phyloP scores from a whole-genome alignment of 2,797 vertebrate species.

The Myioborus miniatus region DNA sequence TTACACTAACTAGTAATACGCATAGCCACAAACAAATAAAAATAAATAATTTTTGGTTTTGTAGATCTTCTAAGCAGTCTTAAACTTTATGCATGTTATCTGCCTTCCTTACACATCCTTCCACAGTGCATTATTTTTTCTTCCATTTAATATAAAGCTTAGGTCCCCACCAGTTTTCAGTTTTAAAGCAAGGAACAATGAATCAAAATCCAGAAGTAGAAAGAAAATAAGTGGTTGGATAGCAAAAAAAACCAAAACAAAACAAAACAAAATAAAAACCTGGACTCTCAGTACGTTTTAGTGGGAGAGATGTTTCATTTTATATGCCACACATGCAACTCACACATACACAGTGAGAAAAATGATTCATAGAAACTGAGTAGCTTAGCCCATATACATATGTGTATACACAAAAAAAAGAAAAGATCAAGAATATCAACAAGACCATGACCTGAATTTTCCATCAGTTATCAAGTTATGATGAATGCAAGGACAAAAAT shows the following conservation, averaged over 20 bases:
- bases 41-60: not conserved
- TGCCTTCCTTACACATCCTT: not conserved
- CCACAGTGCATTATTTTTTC: not conserved
- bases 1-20: accelerated
- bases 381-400: not conserved
- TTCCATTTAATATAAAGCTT: not conserved
- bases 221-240: not conserved
- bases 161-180: not conserved
- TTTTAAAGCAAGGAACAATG: not conserved
- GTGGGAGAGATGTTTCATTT: not conserved
- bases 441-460: not conserved
- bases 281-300: not conserved
- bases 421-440: not conserved
- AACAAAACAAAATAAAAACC: not conserved
- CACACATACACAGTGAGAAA: not conserved
- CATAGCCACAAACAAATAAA: not conserved
- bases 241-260: not conserved
- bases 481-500: not conserved
- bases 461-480: not conserved
- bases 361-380: not conserved
- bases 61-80: not conserved
- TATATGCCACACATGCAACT: not conserved
- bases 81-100: not conserved
- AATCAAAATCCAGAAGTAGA: not conserved
- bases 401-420: not conserved